Percentiles rank a stretch among this genome's conserved stretches.
These are phyloP conservation scores for Macrotis lagotis DNA, from an alignment of 2,113 vertebrate species.

Conservation along the genomic window DNA sequence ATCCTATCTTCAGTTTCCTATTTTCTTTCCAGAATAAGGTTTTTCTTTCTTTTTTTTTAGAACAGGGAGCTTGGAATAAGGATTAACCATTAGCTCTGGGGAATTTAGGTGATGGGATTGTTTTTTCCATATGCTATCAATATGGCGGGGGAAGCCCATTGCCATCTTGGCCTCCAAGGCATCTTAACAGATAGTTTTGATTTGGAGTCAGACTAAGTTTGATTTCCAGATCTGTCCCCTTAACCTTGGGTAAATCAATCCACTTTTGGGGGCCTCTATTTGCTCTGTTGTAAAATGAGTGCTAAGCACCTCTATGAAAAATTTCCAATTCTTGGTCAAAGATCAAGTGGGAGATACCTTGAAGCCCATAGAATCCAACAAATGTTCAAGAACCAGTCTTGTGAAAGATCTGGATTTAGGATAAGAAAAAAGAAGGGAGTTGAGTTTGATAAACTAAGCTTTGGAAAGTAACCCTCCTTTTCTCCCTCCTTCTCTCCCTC, in stretches of 20 bases:
- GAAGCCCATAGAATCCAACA: not conserved
- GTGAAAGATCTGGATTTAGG: not conserved
- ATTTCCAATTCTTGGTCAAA: not conserved
- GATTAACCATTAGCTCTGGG: not conserved
- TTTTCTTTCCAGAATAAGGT: not conserved
- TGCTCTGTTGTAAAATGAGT: no score
- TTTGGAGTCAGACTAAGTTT: not conserved
- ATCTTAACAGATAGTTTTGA: not conserved
- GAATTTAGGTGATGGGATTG: not conserved
- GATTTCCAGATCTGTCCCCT: not conserved
- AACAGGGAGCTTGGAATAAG: not conserved
- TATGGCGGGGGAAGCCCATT: not conserved
- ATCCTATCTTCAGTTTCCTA: not conserved
- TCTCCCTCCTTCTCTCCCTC: not conserved
- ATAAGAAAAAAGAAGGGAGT: not conserved
- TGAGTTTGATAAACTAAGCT: not conserved
- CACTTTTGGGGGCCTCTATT: not conserved
- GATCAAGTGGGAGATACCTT: not conserved
- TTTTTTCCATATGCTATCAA: not conserved
- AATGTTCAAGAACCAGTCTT: not conserved
- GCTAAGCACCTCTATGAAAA: fast-evolving
- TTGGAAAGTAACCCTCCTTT: not conserved
- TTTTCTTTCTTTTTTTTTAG: not conserved
- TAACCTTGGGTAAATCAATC: not conserved
- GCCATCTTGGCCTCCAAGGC: not conserved